Base-by-base conservation (phyloP, 2,797 vertebrate genomes). In the Periophthalmus magnuspinnatus region DNA sequence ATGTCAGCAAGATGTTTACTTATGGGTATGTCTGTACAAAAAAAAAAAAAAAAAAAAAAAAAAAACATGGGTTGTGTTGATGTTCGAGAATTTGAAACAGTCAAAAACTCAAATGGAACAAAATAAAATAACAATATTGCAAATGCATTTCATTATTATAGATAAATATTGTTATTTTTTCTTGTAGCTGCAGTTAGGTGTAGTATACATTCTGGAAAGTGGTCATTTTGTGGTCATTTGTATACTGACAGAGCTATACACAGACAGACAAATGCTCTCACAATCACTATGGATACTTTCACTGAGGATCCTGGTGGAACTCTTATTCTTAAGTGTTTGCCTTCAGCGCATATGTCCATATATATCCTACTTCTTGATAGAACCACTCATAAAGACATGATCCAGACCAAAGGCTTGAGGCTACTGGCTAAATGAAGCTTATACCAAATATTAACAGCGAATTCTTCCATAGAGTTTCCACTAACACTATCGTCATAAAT, bases 1-100 rank as follows among this genome's bases (percentile, higher is more conserved):
- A 83, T 86, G 80, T 86, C 81, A 67, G 79, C 81, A 82, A 85
- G 81, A 24, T 89, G 86, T 88, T 90, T 87, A 85, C 83, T 81
- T 85, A 84, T 77, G 65, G 54, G 80, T 88, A 84, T 80, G 83
- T 80, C 84, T 90, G 86, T 81, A 84, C 17, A 52, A 50, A 52
- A 52, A 52, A 52, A 52, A 8, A 52, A n/a, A 48, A 48, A 48
- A 19, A 86, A 52, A 52, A 52, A 52, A 52, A 8, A 52, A n/a
- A 48, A 48, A 48, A 19, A 86, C 2, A 82, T 88, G 60, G 47
- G 81, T 89, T 90, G 89, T 90, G 81, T 82, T 87, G 83, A 81
- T 71, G 76, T 69, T 78, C 3, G 3, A 16, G n/a, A 45, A 45
- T 63, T 8, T 11, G 5, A 63, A 6, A 21, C 5, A 21, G 21